Conservation (phyloP, 2,888 invertebrate species). For the Automeris io region DNA sequence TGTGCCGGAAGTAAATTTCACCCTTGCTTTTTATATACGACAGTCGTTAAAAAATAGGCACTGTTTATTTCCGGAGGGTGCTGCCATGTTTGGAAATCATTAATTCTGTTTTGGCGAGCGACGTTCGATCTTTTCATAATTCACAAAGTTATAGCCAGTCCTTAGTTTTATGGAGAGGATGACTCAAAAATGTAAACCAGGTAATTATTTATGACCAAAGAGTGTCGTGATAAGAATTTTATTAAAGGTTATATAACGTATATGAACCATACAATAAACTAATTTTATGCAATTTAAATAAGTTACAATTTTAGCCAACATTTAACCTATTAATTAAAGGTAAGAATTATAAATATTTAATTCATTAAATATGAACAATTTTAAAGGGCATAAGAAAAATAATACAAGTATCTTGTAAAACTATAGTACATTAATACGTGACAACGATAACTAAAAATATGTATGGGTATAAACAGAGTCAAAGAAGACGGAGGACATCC, state of each 20-base stretch:
- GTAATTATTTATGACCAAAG: constrained; percentile 3
- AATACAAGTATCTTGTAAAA: no score
- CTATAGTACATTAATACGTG: no score
- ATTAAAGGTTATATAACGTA: neutral
- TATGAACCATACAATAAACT: neutral
- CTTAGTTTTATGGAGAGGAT: constrained; percentile 25
- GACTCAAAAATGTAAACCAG: constrained; percentile 14
- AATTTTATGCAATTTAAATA: no score
- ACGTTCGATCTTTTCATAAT: constrained; percentile 30
- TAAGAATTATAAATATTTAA: no score
- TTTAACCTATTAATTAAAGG: no score
- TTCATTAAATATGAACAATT: no score
- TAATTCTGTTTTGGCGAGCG: constrained; percentile 42
- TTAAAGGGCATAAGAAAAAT: no score
- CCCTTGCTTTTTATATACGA: constrained; percentile 20
- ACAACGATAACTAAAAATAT: no score
- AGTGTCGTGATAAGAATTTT: neutral
- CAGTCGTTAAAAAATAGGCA: constrained; percentile 32
- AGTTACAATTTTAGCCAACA: no score
- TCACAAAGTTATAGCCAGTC: constrained; percentile 34
- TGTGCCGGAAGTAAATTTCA: constrained; percentile 17
- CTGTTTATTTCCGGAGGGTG: constrained; percentile 33
- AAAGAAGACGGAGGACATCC: no score
- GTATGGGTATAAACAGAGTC: no score
- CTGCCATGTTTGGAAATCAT: constrained; percentile 43